These are phyloP conservation scores for Spongia lamella DNA, from an alignment of 37 sponge, comb jelly and placozoan species.

Conservation along the genomic window DNA sequence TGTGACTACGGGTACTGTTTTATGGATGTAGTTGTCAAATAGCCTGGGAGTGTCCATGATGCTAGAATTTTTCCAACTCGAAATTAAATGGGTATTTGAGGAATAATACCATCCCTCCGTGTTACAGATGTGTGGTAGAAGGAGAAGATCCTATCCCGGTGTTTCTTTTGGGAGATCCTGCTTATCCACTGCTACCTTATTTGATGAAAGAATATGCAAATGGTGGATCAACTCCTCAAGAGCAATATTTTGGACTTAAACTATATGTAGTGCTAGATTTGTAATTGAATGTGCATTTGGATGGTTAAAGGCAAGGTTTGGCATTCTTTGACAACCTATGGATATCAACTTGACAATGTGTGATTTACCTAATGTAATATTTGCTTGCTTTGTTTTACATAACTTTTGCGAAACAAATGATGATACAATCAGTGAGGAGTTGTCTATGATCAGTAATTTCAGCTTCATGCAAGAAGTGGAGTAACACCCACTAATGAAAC, in stretches of 20 bases:
- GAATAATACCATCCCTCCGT: neutral
- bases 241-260: constrained; percentile 4
- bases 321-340: constrained; percentile 1
- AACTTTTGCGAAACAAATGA: neutral
- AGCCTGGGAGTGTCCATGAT: constrained; percentile 22
- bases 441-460: neutral
- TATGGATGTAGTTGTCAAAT: constrained; percentile 46
- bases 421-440: neutral
- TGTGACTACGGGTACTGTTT: constrained; percentile 26
- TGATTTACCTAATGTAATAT: constrained; percentile 5
- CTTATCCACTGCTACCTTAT: constrained; percentile 2
- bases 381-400: constrained; percentile 1
- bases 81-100: neutral
- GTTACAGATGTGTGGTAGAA: too few relatives aligned
- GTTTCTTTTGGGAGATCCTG: neutral
- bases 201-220: neutral
- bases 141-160: neutral
- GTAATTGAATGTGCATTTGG: constrained; percentile 12
- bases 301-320: neutral
- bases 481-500: too few relatives aligned
- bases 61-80: constrained; percentile 17
- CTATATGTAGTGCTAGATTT: constrained; percentile 6
- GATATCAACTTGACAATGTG: neutral
- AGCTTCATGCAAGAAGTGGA: neutral
- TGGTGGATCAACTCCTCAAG: neutral